These are phyloP conservation scores for Drosophila mercatorum DNA, from an alignment of 2,888 invertebrate genomes.

Conservation along the genomic window DNA sequence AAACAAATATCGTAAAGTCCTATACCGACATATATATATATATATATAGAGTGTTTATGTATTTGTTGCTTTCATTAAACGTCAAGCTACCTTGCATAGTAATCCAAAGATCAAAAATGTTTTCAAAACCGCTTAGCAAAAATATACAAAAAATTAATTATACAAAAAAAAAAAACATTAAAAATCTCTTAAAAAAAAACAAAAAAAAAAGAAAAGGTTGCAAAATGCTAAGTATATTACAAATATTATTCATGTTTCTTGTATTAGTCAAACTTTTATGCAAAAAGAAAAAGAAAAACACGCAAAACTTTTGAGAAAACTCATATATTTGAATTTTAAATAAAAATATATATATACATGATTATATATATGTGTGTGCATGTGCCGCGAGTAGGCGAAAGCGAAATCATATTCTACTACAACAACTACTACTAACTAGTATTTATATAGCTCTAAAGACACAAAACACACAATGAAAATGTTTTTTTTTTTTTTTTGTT, in stretches of 20 bases:
- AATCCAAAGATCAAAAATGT: constrained; percentile 76
- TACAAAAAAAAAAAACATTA: background rate
- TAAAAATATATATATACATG: constrained; percentile 37
- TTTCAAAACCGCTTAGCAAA: constrained; percentile 71
- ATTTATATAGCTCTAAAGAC: constrained; percentile 44
- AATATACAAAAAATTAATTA: constrained; percentile 61
- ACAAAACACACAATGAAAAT: constrained; percentile 22
- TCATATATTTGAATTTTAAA: constrained; percentile 62
- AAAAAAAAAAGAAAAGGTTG: constrained; percentile 7
- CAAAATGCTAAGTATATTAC: constrained; percentile 40
- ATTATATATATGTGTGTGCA: constrained; percentile 14
- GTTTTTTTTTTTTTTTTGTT: constrained; percentile 8
- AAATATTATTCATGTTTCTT: constrained; percentile 74
- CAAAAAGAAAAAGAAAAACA: constrained; percentile 13
- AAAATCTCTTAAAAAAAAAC: background rate
- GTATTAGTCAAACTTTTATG: constrained; percentile 74
- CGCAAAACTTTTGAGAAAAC: constrained; percentile 30
- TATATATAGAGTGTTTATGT: constrained; percentile 33
- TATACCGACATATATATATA: background rate
- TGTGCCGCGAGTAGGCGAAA: constrained; percentile 17
- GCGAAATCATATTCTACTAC: constrained; percentile 34
- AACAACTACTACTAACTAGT: constrained; percentile 43
- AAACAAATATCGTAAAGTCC: constrained; percentile 22
- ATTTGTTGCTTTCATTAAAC: constrained; percentile 59
- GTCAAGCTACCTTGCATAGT: constrained; percentile 76